Evolutionary conservation across 2,888 invertebrate species (phyloP).

Genomic region (Linyphia triangularis): DNA sequence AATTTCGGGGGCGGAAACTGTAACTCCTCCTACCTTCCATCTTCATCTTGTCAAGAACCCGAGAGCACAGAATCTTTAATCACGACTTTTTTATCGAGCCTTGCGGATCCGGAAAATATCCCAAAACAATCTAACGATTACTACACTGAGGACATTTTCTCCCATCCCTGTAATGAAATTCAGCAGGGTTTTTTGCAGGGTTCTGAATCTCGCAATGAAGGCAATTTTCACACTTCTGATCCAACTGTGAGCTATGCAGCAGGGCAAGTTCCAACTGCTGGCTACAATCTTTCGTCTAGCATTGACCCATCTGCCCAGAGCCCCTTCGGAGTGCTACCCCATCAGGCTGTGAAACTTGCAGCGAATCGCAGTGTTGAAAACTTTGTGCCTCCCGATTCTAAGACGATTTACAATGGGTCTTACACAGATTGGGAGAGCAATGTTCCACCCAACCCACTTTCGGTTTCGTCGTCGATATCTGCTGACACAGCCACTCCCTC

Average conservation of each 20-base stretch:
- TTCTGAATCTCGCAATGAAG: slow-evolving; percentile 50
- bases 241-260: background rate
- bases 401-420: slow-evolving; percentile 54
- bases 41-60: background rate
- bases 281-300: slow-evolving; percentile 1
- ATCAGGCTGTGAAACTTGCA: slow-evolving; percentile 69
- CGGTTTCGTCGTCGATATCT: slow-evolving; percentile 53
- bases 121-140: slow-evolving; percentile 50
- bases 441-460: slow-evolving; percentile 44
- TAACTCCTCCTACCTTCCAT: slow-evolving; percentile 6
- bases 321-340: slow-evolving; percentile 76
- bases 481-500: slow-evolving; percentile 63
- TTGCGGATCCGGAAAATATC: slow-evolving; percentile 35
- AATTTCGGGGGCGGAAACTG: slow-evolving; percentile 42
- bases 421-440: slow-evolving; percentile 37
- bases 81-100: background rate
- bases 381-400: slow-evolving; percentile 55
- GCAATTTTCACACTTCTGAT: slow-evolving; percentile 35
- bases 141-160: slow-evolving; percentile 32
- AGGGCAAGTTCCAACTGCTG: background rate
- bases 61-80: background rate
- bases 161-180: slow-evolving; percentile 56
- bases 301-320: slow-evolving; percentile 49
- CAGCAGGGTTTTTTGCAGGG: slow-evolving; percentile 29
- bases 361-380: slow-evolving; percentile 40